These are phyloP conservation scores for Gobiocypris rarus DNA, from an alignment of 2,113 vertebrate species.

Conservation along the genomic window DNA sequence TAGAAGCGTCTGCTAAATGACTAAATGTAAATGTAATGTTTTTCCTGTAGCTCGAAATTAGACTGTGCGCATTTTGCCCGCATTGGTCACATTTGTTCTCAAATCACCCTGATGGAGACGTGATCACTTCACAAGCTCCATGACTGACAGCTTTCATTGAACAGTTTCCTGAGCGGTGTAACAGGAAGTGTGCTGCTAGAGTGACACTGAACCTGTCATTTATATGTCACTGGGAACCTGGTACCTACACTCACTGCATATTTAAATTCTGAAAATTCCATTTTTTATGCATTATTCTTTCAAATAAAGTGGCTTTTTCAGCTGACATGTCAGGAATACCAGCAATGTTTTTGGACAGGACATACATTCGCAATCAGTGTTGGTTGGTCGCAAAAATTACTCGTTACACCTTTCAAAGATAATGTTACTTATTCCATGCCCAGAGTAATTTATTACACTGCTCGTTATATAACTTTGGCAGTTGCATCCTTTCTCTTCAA, in stretches of 20 bases:
- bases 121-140: neutral
- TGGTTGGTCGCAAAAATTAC: too few relatives aligned
- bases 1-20: too few relatives aligned
- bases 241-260: neutral
- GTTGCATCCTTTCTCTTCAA: too few relatives aligned
- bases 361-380: neutral
- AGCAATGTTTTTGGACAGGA: neutral
- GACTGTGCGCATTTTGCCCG: too few relatives aligned
- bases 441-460: too few relatives aligned
- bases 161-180: neutral
- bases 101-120: neutral
- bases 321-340: neutral
- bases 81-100: neutral
- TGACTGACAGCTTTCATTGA: slow-evolving; percentile 13
- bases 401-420: too few relatives aligned
- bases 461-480: too few relatives aligned
- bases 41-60: too few relatives aligned
- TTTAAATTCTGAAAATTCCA: neutral
- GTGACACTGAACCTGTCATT: slow-evolving; percentile 20
- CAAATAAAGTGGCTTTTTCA: neutral
- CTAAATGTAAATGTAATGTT: too few relatives aligned
- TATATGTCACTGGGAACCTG: slow-evolving; percentile 19
- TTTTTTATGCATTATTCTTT: neutral
- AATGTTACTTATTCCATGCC: too few relatives aligned
- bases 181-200: neutral